Evolutionary conservation across 2,113 vertebrate species (phyloP).

Genomic region (Oncorhynchus mykiss): DNA sequence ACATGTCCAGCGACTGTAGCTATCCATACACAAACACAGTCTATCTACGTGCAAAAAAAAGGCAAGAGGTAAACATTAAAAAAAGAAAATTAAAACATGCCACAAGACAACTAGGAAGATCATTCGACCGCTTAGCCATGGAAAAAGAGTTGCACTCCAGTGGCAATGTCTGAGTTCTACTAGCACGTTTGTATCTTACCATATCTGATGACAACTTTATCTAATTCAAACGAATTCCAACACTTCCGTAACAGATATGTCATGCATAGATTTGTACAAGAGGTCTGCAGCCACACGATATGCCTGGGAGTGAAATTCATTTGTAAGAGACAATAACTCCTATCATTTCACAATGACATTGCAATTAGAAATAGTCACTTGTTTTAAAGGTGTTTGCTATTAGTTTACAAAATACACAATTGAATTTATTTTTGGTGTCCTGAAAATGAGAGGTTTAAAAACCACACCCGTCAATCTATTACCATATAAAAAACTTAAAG

Average conservation of each 20-base stretch:
- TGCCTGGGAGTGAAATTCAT: conserved; percentile 4
- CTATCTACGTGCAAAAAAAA: conserved; percentile 3
- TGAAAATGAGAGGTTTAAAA: conserved; percentile 38
- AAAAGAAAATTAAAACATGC: not conserved
- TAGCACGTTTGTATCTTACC: not conserved
- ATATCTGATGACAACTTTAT: conserved; percentile 39
- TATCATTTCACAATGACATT: conserved; percentile 12
- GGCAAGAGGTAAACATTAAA: conserved; percentile 26
- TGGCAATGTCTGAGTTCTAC: not conserved
- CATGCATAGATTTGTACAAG: conserved; percentile 76
- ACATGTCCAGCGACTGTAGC: conserved; percentile 31
- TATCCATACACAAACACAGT: conserved; percentile 18
- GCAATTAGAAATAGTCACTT: conserved; percentile 18
- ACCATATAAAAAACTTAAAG: conserved; percentile 29
- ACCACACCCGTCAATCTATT: conserved; percentile 15
- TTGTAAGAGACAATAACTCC: conserved; percentile 9
- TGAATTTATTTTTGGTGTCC: conserved; percentile 38
- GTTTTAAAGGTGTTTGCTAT: not conserved
- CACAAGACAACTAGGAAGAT: conserved; percentile 21
- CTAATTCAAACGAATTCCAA: conserved; percentile 30
- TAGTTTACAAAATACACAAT: conserved; percentile 12
- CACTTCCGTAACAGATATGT: conserved; percentile 43
- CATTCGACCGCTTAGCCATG: conserved; percentile 5
- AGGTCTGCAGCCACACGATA: conserved; percentile 46
- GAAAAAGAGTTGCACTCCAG: conserved; percentile 20